These are phyloP conservation scores for Podotricha telesiphe DNA, from an alignment of 2,888 invertebrate genomes.

Conservation along the genomic window DNA sequence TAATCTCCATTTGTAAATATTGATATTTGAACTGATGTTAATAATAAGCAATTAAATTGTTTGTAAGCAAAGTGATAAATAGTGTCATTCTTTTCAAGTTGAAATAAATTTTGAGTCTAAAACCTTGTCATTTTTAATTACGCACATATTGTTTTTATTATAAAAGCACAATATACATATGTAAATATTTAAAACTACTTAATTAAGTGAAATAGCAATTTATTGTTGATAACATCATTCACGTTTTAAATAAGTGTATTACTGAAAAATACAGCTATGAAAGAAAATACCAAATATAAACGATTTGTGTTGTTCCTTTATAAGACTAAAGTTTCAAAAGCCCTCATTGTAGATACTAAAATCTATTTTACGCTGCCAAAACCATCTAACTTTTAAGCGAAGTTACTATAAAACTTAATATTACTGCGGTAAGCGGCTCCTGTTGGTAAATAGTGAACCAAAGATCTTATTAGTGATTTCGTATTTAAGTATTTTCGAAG, in stretches of 20 bases:
- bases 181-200: no score
- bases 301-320: constrained; percentile 2
- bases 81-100: constrained; percentile 73
- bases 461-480: no score
- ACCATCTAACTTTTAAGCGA: constrained; percentile 26
- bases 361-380: constrained; percentile 19
- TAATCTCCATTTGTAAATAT: constrained; percentile 56
- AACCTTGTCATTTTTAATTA: constrained; percentile 2
- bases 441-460: constrained; percentile 15
- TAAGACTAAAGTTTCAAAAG: not conserved
- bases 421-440: constrained; percentile 1
- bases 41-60: constrained; percentile 67
- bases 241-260: not conserved
- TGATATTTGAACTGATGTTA: constrained; percentile 70
- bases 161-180: not conserved
- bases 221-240: not conserved
- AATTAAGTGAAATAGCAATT: not conserved
- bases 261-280: not conserved
- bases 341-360: constrained; percentile 18
- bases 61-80: constrained; percentile 68
- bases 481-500: constrained; percentile 19
- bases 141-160: not conserved
- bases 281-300: not conserved
- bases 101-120: constrained; percentile 67
- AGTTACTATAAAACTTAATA: constrained; percentile 22